Evolutionary conservation across 2,113 vertebrate genomes (phyloP).

Genomic region (Pampusana beccarii): DNA sequence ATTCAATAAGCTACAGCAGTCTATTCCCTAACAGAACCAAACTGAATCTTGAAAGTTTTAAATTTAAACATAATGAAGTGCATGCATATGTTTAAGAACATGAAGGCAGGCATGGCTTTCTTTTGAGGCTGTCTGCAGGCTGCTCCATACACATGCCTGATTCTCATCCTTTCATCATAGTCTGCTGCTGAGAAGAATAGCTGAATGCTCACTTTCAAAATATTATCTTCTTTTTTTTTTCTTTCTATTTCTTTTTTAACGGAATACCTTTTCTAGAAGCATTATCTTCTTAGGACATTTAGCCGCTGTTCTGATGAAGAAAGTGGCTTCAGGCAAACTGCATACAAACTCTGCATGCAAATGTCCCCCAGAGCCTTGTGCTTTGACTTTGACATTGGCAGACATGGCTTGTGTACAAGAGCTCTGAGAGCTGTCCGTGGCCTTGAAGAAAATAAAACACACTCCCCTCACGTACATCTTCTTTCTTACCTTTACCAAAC

Average conservation of each 20-base stretch:
- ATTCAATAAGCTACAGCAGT: no score
- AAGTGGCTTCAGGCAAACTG: background rate
- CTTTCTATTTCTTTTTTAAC: background rate
- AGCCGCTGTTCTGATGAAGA: background rate
- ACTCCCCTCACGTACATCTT: background rate
- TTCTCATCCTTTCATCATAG: background rate
- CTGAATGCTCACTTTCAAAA: background rate
- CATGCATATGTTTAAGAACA: rapidly evolving
- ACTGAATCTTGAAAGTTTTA: background rate
- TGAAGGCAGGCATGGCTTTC: background rate
- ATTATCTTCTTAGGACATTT: background rate
- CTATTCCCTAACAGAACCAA: no score
- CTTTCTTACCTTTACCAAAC: background rate
- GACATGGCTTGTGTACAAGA: background rate
- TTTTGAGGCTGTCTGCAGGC: background rate
- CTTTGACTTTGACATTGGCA: background rate
- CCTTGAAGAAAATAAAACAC: background rate
- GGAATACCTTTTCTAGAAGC: background rate
- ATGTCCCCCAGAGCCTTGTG: background rate
- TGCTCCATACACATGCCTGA: background rate
- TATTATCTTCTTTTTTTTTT: background rate
- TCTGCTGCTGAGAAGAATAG: background rate
- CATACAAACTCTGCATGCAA: background rate
- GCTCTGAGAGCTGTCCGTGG: background rate
- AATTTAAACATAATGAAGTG: background rate